Base-by-base conservation (phyloP, 2,113 vertebrate species). In the Typhlomys cinereus region DNA sequence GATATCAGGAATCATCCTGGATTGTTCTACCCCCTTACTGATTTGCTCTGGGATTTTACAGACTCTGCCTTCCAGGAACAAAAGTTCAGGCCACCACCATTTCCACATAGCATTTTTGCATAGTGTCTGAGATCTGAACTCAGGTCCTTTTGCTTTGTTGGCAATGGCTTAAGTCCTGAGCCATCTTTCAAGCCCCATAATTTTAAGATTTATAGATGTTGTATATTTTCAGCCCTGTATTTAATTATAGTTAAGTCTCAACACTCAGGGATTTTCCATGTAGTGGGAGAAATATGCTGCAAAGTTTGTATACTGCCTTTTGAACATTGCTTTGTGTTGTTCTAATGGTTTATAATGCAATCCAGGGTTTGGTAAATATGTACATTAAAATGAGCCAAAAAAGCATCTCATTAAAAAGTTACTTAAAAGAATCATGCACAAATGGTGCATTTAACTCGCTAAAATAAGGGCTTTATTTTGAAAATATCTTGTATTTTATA, bases 381-480 rank as follows among this genome's bases (percentile, higher is more conserved):
- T 48, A 78, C 44, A 62, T 70, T 67, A 84, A 87, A 91, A 89
- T 52, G 54, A 79, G 59, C 17, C 39, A 7, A 14, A 81, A 41
- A 89, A 94, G 69, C 9, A 41, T 17, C 12, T 85, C 46, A 52
- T 80, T 85, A 80, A 94, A 90, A 84, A 50, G 1, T 62, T 4
- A 91, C 21, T 39, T 12, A 36, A 66, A 87, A 94, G 5, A 36
- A n/a, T 79, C 59, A 62, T 78, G 29, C 36, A 59, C n/a, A 85
- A 50, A 83, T 0, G 76, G 10, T 79, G 52, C 6, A 79, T 79
- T 73, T 27, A 69, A 17, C 50, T 75, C 85, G 36, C 41, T 85
- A 70, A 91, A 91, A 84, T 89, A 80, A 10, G 67, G 17, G 34
- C 80, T 78, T 80, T 46, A 62, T 64, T 88, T n/a, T 85, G 13